Base-by-base conservation (phyloP, 2,888 invertebrate species). In the Erebia palarica region DNA sequence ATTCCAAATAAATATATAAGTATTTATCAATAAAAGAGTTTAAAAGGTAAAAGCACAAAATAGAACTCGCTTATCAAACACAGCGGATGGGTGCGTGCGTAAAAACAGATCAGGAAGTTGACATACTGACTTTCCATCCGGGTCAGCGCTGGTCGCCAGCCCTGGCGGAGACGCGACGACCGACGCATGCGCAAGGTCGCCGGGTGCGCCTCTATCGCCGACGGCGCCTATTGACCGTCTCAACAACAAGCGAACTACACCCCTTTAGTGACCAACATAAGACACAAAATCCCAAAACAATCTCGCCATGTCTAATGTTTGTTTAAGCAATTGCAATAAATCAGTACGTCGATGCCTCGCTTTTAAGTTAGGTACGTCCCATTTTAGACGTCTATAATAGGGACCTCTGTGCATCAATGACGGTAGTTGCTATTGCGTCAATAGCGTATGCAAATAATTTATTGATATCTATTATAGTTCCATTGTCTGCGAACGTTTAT, bases 181-280 rank as follows among this genome's bases (percentile, higher is more conserved):
- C 80, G 84, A 84, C 89, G 90, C 87, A 83, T 77, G 84, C 85
- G 84, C 91, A 91, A 91, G 91, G 91, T 90, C 90, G 86, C 80
- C 83, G 90, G 88, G 89, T 87, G 88, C 89, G 80, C 81, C 79
- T 81, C 83, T 90, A 91, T 91, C 90, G 83, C 76, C 80, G 73
- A 79, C 82, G 86, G 86, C 85, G 86, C 85, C 86, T 79, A 77
- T 79, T 78, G 78, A 81, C 76, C 79, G 73, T 79, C 75, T 78
- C 71, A 69, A 69, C 55, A 49, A 75, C 84, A 82, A 78, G 76
- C 80, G 72, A 86, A 84, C 81, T 78, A 79, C 77, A 79, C 79
- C 83, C 83, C 80, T 88, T 79, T 80, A 76, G 75, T 75, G 75
- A 76, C 76, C 79, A 69, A 74, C 74, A 81, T 81, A 81, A 80